Base-by-base conservation (phyloP, 2,113 vertebrate genomes). In the Alaudala cheleensis region DNA sequence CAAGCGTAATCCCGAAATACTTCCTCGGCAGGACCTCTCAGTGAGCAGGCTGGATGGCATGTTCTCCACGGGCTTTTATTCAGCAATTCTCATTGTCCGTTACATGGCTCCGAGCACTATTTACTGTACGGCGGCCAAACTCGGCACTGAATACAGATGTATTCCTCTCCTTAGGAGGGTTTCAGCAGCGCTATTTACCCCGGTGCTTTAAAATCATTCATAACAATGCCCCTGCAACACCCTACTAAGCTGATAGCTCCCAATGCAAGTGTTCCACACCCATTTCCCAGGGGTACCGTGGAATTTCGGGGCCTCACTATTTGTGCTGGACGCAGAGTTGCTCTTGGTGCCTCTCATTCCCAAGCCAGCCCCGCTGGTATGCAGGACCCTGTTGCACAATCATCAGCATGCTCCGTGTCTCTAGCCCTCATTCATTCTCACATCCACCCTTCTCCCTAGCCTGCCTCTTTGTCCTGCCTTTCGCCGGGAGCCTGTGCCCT, bases 381-480 rank as follows among this genome's bases (percentile, higher is more conserved):
- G 1, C 31, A 85, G 78, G 49, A 17, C 40, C 71, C 66, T 42
- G 0, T 88, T 94, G 86, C 96, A 94, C 66, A 90, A 73, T 37
- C 33, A 25, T 25, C 21, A 49, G 34, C 71, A 18, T 7, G 44
- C 51, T 49, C 74, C 34, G 1, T 47, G 69, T 81, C 78, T 81
- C 53, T 53, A 65, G 74, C 33, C 33, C 15, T 79, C 62, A 4
- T 44, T 61, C 45, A 5, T 82, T 67, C 74, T 82, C 56, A 15
- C 82, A 69, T 45, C 78, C 57, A 28, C 57, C 65, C 78, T 81
- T 89, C 31, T 89, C 54, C 66, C 39, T 62, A 45, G 23, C 53
- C 70, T 49, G 12, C 61, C 31, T 81, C 87, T 89, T 95, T 92
- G 81, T 81, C 45, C 37, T 53, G 53, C 44, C 58, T 49, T 74